Percentiles rank a stretch among this genome's conserved stretches.
Evolutionary conservation across 2,797 vertebrate species (phyloP).

Genomic region (Lutjanus argentimaculatus): DNA sequence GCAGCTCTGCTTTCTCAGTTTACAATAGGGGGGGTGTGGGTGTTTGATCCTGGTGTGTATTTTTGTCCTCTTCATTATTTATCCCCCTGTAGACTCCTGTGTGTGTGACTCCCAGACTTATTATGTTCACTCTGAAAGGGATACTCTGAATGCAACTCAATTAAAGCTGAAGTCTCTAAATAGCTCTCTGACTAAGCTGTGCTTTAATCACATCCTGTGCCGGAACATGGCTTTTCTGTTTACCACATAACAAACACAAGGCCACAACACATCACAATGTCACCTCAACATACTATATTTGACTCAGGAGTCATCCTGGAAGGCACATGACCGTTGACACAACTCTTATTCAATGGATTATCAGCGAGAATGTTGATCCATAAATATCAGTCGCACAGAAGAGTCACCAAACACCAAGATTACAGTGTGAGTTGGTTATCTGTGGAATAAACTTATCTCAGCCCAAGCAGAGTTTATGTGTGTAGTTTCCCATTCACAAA

Average conservation of each 20-base stretch:
- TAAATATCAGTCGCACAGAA: not conserved
- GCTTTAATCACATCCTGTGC: conserved; percentile 68
- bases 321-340: conserved; percentile 48
- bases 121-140: conserved; percentile 38
- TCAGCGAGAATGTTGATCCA: not conserved
- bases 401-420: conserved; percentile 8
- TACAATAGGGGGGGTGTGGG: conserved; percentile 17
- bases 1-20: conserved; percentile 38
- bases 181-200: conserved; percentile 68
- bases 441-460: not conserved
- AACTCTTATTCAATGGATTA: conserved; percentile 18
- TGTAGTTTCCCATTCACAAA: conserved; percentile 46
- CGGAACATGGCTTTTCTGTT: conserved; percentile 39
- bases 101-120: conserved; percentile 33
- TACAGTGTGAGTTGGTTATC: conserved; percentile 4
- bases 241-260: conserved; percentile 52
- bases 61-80: conserved; percentile 29
- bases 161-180: conserved; percentile 77
- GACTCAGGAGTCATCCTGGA: conserved; percentile 25
- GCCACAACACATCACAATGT: conserved; percentile 32
- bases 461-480: conserved; percentile 22
- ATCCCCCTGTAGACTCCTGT: conserved; percentile 14
- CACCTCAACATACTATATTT: conserved; percentile 58
- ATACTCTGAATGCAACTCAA: conserved; percentile 54
- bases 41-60: conserved; percentile 16